Base-by-base conservation (phyloP, 2,888 invertebrate species). In the Lysandra bellargus region DNA sequence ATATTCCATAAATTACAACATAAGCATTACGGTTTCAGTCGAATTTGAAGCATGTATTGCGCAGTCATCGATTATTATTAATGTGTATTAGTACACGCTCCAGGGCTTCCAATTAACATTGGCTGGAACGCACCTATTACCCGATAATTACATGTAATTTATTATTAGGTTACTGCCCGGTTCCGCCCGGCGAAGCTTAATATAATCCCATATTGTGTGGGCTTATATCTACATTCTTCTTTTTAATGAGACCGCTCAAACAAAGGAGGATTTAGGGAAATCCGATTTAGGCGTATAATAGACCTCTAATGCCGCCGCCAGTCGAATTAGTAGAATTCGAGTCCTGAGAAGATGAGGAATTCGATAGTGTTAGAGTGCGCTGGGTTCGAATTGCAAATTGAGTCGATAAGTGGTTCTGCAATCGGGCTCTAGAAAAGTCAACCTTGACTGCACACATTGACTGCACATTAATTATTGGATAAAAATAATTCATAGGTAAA, bases 21-120 rank as follows among this genome's bases (percentile, higher is more conserved):
- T 61, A 64, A 76, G 75, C 61, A 78, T 78, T 76, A 60, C 61
- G 76, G 37, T 78, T 80, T 80, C 77, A 78, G 79, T 77, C 53
- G 76, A 60, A 79, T 79, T 78, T 78, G 78, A 79, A 73, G 57
- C 73, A 72, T 60, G 74, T 40, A 73, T 79, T 79, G 73, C 73
- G 57, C 78, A 79, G 73, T 79, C 78, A 79, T 79, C 78, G 78
- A 79, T 79, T 74, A 79, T 74, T 79, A 79, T 79, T 79, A 79
- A 79, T 79, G 78, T 79, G 78, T 73, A 79, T 79, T 79, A 79
- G 74, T 79, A 57, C 79, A 81, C 81, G 82, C 82, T 81, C 72
- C 77, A 79, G 79, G 79, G 81, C 82, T 80, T 82, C 82, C 82
- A 82, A 81, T 83, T 82, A 81, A 81, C 82, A 80, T 81, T 77